Percentiles rank a stretch among this genome's conserved stretches.
Evolutionary conservation across 2,797 vertebrate species (phyloP).

Genomic region (Microctenopoma lineatum): DNA sequence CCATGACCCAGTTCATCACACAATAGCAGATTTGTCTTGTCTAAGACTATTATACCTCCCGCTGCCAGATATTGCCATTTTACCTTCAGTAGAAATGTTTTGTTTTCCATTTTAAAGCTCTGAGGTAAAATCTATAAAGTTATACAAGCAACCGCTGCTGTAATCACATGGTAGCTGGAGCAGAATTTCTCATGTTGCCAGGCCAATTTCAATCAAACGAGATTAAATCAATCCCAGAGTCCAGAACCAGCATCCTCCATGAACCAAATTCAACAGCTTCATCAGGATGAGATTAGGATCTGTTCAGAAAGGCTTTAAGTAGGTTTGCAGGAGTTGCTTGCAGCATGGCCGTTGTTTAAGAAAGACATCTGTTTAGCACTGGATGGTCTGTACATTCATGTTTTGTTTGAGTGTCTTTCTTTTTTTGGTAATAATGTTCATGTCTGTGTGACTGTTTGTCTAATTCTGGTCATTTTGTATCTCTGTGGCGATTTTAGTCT

Average conservation of each 20-base stretch:
- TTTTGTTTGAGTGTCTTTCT: no score
- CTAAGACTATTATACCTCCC: conserved; percentile 40
- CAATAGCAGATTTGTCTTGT: conserved; percentile 35
- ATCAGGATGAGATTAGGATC: not conserved
- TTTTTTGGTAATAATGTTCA: no score
- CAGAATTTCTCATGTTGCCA: not conserved
- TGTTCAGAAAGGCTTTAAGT: not conserved
- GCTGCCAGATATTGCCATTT: conserved; percentile 28
- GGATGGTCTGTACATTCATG: no score
- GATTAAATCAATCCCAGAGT: not conserved
- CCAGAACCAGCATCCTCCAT: not conserved
- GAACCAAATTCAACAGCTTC: not conserved
- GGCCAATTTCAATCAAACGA: not conserved
- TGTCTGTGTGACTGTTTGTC: no score
- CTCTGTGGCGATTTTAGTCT: no score
- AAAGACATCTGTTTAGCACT: not conserved
- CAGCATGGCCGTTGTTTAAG: not conserved
- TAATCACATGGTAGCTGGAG: not conserved
- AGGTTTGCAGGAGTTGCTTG: not conserved
- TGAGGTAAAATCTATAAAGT: conserved; percentile 8
- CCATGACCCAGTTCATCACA: conserved; percentile 53
- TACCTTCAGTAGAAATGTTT: conserved; percentile 35
- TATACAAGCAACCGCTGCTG: not conserved
- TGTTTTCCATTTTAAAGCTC: conserved; percentile 26
- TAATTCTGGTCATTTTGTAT: no score